A percentile compares a stretch with the other conserved stretches of the same genome.
Conservation (phyloP, 2,113 vertebrate genomes). For the Emberiza fucata region DNA sequence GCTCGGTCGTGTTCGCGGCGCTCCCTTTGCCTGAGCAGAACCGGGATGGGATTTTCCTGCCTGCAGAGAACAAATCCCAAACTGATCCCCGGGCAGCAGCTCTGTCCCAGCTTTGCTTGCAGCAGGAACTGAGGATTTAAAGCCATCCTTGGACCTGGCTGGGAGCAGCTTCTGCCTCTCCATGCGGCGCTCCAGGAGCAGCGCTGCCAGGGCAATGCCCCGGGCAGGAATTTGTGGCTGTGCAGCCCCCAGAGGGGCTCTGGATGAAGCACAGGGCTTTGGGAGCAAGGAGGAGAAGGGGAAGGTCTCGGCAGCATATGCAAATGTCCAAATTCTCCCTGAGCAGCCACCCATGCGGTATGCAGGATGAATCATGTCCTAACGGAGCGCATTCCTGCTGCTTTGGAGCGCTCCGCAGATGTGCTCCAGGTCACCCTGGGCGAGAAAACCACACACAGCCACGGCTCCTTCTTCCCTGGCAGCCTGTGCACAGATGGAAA, state of each 20-base stretch:
- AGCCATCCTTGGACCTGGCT: not conserved
- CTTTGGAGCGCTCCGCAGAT: conserved; percentile 49
- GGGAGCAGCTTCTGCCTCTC: not conserved
- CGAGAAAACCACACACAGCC: conserved; percentile 60
- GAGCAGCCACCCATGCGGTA: conserved; percentile 64
- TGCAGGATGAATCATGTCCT: conserved; percentile 64
- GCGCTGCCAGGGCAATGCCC: not conserved
- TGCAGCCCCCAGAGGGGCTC: accelerated
- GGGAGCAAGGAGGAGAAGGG: not conserved
- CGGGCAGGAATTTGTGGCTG: not conserved
- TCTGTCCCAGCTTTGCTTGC: not conserved
- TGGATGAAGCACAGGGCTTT: not conserved
- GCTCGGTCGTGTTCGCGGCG: accelerated
- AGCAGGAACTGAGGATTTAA: not conserved
- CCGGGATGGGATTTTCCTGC: not conserved
- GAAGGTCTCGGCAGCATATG: conserved; percentile 8
- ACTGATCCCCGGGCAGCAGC: not conserved
- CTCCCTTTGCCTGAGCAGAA: not conserved
- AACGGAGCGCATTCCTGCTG: conserved; percentile 43
- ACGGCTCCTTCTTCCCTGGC: not conserved
- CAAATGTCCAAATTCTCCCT: conserved; percentile 54
- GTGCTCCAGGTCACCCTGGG: conserved; percentile 60
- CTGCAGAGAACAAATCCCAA: not conserved
- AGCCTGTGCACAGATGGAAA: not conserved
- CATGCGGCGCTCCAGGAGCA: not conserved